A percentile compares a stretch with the other conserved stretches of the same genome.
Evolutionary conservation across 1,140 invertebrate genomes (phyloP).

Genomic region (Magallana ariakensis): DNA sequence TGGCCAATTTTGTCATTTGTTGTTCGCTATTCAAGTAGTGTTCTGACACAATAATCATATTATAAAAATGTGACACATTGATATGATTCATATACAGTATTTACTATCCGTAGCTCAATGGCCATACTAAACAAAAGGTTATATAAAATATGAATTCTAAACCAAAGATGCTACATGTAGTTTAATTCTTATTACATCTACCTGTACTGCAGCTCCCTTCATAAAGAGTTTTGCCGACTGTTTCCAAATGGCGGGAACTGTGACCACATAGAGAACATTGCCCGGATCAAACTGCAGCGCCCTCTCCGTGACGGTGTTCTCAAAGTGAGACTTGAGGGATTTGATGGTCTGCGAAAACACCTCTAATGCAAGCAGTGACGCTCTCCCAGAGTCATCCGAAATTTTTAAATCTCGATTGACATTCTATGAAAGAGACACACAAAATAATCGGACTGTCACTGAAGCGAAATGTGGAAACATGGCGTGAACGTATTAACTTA

Average conservation of each 20-base stretch:
- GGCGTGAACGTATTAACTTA: too few species aligned
- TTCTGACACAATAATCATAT: too few species aligned
- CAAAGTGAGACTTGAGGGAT: background rate
- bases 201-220: constrained; percentile 7
- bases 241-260: constrained; percentile 40
- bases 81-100: too few species aligned
- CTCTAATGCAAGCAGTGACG: background rate
- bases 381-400: background rate
- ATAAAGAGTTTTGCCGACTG: constrained; percentile 39
- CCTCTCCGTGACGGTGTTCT: background rate
- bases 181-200: background rate
- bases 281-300: background rate
- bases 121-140: too few species aligned
- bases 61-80: too few species aligned
- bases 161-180: too few species aligned
- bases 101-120: too few species aligned
- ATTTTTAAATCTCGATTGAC: background rate
- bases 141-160: too few species aligned
- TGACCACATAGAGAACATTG: constrained; percentile 21
- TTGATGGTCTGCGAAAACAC: background rate
- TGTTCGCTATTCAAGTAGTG: too few species aligned
- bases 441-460: too few species aligned
- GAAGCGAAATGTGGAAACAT: too few species aligned
- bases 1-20: too few species aligned
- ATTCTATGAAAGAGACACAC: background rate